Conservation (phyloP, 1,140 invertebrate species). For the Ceratosolen solmsi region DNA sequence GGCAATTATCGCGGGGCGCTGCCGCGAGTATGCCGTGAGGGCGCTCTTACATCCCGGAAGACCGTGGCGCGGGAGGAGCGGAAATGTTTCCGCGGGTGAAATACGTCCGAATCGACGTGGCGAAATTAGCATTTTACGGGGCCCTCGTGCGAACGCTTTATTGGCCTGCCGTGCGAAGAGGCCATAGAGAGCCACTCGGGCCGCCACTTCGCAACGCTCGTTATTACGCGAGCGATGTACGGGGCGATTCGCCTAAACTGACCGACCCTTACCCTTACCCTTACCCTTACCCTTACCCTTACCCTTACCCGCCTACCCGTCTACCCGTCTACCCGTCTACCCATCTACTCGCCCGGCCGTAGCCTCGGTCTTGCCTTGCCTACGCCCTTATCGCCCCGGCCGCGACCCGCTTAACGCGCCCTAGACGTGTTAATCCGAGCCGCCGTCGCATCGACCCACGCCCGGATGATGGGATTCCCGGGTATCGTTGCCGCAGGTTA, state of each 20-base stretch:
- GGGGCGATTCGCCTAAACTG: slow-evolving; percentile 56
- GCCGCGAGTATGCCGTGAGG: slow-evolving; percentile 3
- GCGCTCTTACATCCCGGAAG: slow-evolving; percentile 23
- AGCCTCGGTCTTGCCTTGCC: no score
- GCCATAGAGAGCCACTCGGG: slow-evolving; percentile 58
- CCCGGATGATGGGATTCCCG: slow-evolving; percentile 38
- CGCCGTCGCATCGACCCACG: slow-evolving; percentile 50
- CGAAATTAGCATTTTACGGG: slow-evolving; percentile 70
- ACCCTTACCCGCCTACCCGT: no score
- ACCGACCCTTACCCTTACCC: background rate
- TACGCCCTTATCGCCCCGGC: slow-evolving; percentile 57
- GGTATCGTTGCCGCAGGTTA: background rate
- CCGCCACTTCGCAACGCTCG: slow-evolving; percentile 57
- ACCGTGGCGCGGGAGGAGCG: background rate
- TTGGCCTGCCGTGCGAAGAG: slow-evolving; percentile 71
- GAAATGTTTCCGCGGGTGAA: slow-evolving; percentile 6
- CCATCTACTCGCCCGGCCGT: slow-evolving; percentile 23
- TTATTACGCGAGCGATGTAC: slow-evolving; percentile 61
- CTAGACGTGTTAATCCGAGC: slow-evolving; percentile 62
- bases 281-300: background rate
- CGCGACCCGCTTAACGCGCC: slow-evolving; percentile 52
- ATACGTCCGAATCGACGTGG: slow-evolving; percentile 12
- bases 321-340: no score
- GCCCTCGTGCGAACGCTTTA: slow-evolving; percentile 65
- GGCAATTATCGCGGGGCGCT: slow-evolving; percentile 1